Conservation (phyloP, 2,113 vertebrate species). For the Bombycilla garrulus region DNA sequence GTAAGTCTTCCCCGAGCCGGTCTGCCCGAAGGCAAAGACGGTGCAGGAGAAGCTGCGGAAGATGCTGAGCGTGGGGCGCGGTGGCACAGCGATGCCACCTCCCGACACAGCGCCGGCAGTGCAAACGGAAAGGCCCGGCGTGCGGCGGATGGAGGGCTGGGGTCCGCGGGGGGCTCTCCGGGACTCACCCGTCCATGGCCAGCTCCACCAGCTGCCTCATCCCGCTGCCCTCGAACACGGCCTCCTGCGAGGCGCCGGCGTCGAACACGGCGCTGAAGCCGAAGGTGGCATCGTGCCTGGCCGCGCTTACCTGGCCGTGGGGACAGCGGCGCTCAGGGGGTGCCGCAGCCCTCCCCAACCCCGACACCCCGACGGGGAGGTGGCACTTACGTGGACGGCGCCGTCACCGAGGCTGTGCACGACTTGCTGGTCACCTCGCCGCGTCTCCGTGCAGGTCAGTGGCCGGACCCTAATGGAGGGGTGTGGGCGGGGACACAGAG, state of each 20-base stretch:
- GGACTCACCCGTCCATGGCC: conserved; percentile 64
- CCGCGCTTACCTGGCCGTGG: conserved; percentile 54
- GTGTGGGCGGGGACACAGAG: background rate
- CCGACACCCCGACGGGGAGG: background rate
- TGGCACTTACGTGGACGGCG: conserved; percentile 64
- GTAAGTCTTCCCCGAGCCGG: conserved; percentile 78
- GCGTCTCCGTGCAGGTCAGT: conserved; percentile 59
- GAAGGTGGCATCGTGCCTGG: conserved; percentile 66
- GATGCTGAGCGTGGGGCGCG: background rate
- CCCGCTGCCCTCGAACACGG: conserved; percentile 70
- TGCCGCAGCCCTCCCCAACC: fast-evolving
- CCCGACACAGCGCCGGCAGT: background rate
- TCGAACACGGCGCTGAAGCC: conserved; percentile 71
- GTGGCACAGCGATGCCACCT: conserved; percentile 27
- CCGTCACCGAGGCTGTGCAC: conserved; percentile 69
- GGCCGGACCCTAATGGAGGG: conserved; percentile 67
- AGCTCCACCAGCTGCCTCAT: conserved; percentile 72
- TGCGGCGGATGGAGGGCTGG: fast-evolving
- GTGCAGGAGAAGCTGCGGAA: conserved; percentile 75
- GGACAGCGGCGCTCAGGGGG: background rate
- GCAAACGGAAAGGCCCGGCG: background rate
- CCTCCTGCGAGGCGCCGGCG: conserved; percentile 66
- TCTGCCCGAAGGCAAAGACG: conserved; percentile 79
- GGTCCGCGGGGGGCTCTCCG: fast-evolving
- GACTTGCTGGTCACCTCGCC: conserved; percentile 54